Evolutionary conservation across 2,113 vertebrate species (phyloP), one percentile per base, ranked within the genome.

Genomic region (Tretioscincus oriximinensis): DNA sequence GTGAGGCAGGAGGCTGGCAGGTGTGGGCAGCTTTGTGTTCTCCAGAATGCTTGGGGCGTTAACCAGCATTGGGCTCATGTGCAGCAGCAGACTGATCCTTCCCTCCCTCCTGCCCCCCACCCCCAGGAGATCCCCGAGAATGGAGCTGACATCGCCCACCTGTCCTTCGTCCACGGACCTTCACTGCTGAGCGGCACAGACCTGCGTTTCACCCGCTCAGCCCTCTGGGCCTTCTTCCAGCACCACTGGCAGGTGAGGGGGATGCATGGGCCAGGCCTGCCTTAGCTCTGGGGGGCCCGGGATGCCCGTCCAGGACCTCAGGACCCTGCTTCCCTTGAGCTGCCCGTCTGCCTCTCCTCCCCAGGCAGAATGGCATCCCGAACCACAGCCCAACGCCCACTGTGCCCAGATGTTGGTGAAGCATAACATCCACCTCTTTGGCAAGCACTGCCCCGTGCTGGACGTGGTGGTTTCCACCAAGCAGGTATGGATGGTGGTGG

Each of bases 41-140:
- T 5, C 54, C 54, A 16, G 54, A 58, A 5, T 58, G 14, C 61
- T 26, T 26, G 22, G 54, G 54, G 14, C 54, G 18, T 18, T 18
- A 16, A 58, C 14, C 12, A 58, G 54, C 54, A 14, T 16, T 58
- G 54, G 54, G 54, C 54, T 8, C 18, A 10, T 12, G 9, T 61
- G 22, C 11, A 1, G 41, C 35, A 28, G 24, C 16, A 7, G 20
- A 10, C 4, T 14, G 1, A 76, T 26, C 5, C 1, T 3, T 6
- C 8, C 2, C 12, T 61, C 51, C 77, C 18, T 26, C 7, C 24
- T 71, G 3, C 20, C 6, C 45, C 41, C 54, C 54, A 7, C 4
- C 45, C 41, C 45, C 78, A 97, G 96, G 97, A 97, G 78, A 96
- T 97, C 74, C 96, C 96, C 0, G 95, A 97, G 91, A 97, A 97